Evolutionary conservation across 92 coral and sea anemone species (phyloP), one percentile per base, ranked within the genome.

Genomic region (Phenganax marumi): DNA sequence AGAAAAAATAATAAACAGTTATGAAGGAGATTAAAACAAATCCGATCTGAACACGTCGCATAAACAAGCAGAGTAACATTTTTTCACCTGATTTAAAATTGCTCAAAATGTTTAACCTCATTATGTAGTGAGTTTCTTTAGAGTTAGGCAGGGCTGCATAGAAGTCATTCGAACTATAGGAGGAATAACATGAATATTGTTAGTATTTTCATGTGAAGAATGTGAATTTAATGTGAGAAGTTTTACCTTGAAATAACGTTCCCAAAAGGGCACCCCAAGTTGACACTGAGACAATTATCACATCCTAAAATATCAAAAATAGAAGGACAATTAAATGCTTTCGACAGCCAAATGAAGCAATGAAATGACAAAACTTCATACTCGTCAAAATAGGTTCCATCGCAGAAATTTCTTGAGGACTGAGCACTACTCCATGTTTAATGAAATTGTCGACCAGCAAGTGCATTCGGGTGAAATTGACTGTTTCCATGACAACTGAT

Each of bases 401-500:
- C 11, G 53, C 82, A 12, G 91, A 86, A 2, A 91, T 91, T 54
- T 92, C 92, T 70, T 91, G 87, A 53, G 99, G 99, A 17, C 93
- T 90, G 54, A 96, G 89, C 12, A 96, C 73, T 8, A 63, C 63
- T 11, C 95, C 97, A 14, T 77, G 73, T 3, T 43, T 33, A 64
- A 96, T 88, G 74, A 81, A 92, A 54, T 96, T 90, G 10, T 86
- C 86, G 49, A 89, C 91, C 39, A 96, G 85, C 24, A 96, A 82
- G 70, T 88, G 94, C 70, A 96, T 88, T 56, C 99, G 99, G 9
- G 97, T 65, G 16, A 86, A 54, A 72, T 84, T 96, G 17, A 96
- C 81, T 13, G 99, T 96, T 76, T 96, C 99, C 89, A 96, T 96
- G 84, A 96, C 87, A 50, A 96, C 99, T 25, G 99, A 86, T 10